A percentile compares a stretch with the other conserved stretches of the same genome.
Conservation (phyloP, 2,113 vertebrate species). For the Pagrus major region DNA sequence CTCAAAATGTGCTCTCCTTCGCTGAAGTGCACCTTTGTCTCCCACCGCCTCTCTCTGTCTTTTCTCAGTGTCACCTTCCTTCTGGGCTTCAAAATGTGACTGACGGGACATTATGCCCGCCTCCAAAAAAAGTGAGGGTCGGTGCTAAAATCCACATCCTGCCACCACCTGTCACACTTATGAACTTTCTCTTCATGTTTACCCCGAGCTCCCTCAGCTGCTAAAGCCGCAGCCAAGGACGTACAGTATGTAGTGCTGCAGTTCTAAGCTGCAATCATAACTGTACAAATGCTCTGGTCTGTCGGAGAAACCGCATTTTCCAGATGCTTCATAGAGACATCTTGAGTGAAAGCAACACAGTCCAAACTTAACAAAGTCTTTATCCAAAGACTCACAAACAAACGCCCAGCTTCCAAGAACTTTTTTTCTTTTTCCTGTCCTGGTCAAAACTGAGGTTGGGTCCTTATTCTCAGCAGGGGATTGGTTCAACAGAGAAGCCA, state of each 20-base stretch:
- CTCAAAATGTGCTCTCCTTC: conserved; percentile 65
- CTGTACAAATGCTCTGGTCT: conserved; percentile 52
- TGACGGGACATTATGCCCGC: not conserved
- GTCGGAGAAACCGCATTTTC: conserved; percentile 62
- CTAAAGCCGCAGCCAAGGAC: conserved; percentile 7
- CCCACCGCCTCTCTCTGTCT: not conserved
- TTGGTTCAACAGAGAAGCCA: conserved; percentile 23
- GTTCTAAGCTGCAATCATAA: conserved; percentile 24
- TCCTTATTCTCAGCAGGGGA: conserved; percentile 22
- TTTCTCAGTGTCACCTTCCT: not conserved
- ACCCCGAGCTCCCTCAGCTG: not conserved
- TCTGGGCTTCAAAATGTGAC: too few relatives aligned
- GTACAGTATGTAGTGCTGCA: conserved; percentile 14
- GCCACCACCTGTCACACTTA: conserved; percentile 44
- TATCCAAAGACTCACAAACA: conserved; percentile 55
- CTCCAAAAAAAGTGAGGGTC: not conserved
- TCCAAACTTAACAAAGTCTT: conserved; percentile 69
- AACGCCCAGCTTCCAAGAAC: conserved; percentile 53
- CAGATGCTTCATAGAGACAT: conserved; percentile 69
- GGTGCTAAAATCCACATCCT: conserved; percentile 61
- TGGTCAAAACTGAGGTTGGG: conserved; percentile 27
- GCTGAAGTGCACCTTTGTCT: conserved; percentile 56
- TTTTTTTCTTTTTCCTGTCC: conserved; percentile 28
- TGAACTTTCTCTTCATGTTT: conserved; percentile 21
- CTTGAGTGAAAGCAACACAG: conserved; percentile 33